These are phyloP conservation scores for Etheostoma perlongum DNA, from an alignment of 2,797 vertebrate species.

Conservation along the genomic window DNA sequence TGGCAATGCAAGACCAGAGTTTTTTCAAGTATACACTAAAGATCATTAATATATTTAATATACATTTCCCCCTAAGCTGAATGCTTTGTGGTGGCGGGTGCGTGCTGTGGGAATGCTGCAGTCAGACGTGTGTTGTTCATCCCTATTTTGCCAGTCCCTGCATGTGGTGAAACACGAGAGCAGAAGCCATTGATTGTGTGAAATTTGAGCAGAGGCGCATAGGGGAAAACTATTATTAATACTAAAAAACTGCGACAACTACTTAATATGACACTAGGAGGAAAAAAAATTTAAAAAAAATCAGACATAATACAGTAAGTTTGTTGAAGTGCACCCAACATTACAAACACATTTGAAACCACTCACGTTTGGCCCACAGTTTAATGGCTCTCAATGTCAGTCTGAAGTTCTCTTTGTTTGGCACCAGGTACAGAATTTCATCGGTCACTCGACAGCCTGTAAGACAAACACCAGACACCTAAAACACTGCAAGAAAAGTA, in stretches of 20 bases:
- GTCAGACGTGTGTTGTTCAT: too few relatives aligned
- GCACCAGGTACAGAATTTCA: conserved; percentile 97
- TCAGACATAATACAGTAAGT: neutral
- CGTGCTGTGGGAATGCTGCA: too few relatives aligned
- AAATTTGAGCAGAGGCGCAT: too few relatives aligned
- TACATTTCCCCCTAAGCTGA: too few relatives aligned
- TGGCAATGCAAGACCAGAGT: too few relatives aligned
- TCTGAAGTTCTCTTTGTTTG: conserved; percentile 97
- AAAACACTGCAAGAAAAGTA: neutral
- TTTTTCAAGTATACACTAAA: neutral
- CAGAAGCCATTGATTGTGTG: too few relatives aligned
- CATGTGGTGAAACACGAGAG: too few relatives aligned
- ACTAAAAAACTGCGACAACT: neutral
- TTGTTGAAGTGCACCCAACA: too few relatives aligned
- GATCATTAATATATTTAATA: neutral
- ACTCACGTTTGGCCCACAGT: conserved; percentile 98
- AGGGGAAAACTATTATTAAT: too few relatives aligned
- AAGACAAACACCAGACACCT: neutral
- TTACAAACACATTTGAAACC: neutral
- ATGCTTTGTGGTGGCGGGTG: too few relatives aligned
- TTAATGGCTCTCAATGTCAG: conserved; percentile 95
- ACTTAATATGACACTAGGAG: neutral
- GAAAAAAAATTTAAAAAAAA: neutral
- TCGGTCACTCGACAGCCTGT: conserved; percentile 97
- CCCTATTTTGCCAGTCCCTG: too few relatives aligned